A percentile compares a stretch with the other conserved stretches of the same genome.
Conservation (phyloP, 2,113 vertebrate genomes). For the Diphyllodes magnificus region DNA sequence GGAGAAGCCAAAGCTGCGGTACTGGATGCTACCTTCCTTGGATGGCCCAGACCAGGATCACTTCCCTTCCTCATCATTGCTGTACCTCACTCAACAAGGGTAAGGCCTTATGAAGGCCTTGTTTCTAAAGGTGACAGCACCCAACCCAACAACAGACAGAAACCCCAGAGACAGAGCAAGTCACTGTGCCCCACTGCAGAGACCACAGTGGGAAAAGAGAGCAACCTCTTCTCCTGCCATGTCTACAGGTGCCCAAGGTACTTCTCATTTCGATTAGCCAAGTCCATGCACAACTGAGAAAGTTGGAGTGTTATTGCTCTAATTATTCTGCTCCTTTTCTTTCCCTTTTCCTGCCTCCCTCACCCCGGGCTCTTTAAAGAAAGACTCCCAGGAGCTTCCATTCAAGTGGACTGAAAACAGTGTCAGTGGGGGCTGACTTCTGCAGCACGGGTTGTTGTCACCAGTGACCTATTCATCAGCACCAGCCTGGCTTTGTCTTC, state of each 20-base stretch:
- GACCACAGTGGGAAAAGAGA: background rate
- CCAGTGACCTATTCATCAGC: conserved; percentile 51
- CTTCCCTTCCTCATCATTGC: background rate
- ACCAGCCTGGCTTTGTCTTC: conserved; percentile 58
- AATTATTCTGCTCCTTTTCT: conserved; percentile 29
- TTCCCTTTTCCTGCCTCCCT: conserved; percentile 11
- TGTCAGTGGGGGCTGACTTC: conserved; percentile 54
- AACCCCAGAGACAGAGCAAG: background rate
- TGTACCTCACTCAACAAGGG: background rate
- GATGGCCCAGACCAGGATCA: background rate
- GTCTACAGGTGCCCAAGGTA: background rate
- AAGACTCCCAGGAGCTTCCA: conserved; percentile 44
- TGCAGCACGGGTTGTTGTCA: conserved; percentile 45
- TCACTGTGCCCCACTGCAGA: background rate
- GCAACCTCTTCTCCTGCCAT: background rate
- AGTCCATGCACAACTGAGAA: background rate
- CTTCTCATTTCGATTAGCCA: background rate
- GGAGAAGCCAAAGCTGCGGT: background rate
- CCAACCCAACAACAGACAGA: background rate
- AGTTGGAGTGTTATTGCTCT: background rate
- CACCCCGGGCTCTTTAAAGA: conserved; percentile 45
- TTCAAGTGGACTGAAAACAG: conserved; percentile 54
- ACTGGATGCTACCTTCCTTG: background rate
- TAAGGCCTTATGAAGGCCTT: background rate
- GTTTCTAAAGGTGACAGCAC: background rate